These are phyloP conservation scores for Drosophila aff. DNA, from an alignment of 1,140 invertebrate species.

Conservation along the genomic window DNA sequence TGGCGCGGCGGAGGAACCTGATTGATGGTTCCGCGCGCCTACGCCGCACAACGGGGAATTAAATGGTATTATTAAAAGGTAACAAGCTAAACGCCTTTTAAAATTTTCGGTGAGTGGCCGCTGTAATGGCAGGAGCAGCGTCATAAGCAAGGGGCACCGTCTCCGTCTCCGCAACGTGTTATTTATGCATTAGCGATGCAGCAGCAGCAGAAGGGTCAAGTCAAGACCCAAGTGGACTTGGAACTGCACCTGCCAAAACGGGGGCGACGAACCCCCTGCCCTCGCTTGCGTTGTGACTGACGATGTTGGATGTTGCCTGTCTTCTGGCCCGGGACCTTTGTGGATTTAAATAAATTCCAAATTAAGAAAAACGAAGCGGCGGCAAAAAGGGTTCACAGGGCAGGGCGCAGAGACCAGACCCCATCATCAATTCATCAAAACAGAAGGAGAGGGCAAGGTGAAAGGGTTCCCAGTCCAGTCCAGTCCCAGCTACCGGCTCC, in stretches of 20 bases:
- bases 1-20: conserved; percentile 36
- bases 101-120: conserved; percentile 67
- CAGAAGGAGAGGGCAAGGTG: conserved; percentile 40
- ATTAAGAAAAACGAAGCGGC: conserved; percentile 71
- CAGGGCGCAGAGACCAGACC: conserved; percentile 53
- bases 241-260: conserved; percentile 72
- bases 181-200: conserved; percentile 73
- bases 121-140: conserved; percentile 38
- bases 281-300: conserved; percentile 27
- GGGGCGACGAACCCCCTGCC: conserved; percentile 63
- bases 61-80: conserved; percentile 83
- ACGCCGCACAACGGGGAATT: conserved; percentile 72
- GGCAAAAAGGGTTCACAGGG: conserved; percentile 48
- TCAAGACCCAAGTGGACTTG: conserved; percentile 9
- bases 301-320: conserved; percentile 2
- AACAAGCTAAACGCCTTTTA: conserved; percentile 83
- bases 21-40: conserved; percentile 78
- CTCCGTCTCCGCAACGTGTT: conserved; percentile 56
- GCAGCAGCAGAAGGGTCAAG: conserved; percentile 22
- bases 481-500: neutral
- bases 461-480: conserved; percentile 23
- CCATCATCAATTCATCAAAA: conserved; percentile 85
- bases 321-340: conserved; percentile 22
- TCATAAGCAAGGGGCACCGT: conserved; percentile 27
- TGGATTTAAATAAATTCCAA: conserved; percentile 84